Percentiles rank a stretch among this genome's conserved stretches.
phyloP scores from a whole-genome alignment of 2,113 vertebrate species.

The Sphaerodactylus townsendi region DNA sequence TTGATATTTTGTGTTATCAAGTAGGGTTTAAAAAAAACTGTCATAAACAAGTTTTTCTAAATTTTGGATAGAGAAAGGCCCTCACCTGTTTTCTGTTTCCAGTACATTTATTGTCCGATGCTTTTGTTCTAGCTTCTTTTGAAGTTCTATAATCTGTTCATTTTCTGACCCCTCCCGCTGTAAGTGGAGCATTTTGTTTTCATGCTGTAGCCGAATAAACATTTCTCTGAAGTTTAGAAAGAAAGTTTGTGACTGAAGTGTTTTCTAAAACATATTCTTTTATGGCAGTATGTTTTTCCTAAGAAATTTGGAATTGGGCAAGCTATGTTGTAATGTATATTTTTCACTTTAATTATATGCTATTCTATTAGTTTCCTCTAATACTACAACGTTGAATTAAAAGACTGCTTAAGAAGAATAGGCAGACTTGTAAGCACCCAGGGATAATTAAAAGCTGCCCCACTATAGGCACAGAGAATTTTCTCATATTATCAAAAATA shows the following conservation, averaged over 20 bases:
- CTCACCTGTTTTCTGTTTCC: conserved; percentile 89
- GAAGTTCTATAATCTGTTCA: conserved; percentile 84
- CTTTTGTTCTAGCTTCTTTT: conserved; percentile 87
- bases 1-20: background rate
- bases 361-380: background rate
- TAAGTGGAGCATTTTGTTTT: conserved; percentile 95
- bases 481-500: background rate
- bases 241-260: background rate
- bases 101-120: conserved; percentile 84
- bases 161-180: conserved; percentile 91
- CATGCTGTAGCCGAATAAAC: conserved; percentile 93
- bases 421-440: background rate
- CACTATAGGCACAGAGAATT: background rate
- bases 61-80: no score
- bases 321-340: accelerated
- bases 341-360: background rate
- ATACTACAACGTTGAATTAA: background rate
- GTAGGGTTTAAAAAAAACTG: background rate
- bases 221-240: conserved; percentile 80
- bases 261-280: background rate
- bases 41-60: background rate
- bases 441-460: accelerated
- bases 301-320: background rate
- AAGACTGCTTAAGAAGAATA: background rate
- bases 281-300: background rate